These are phyloP conservation scores for Chrysocyon brachyurus DNA, from an alignment of 2,797 vertebrate species.

Conservation along the genomic window DNA sequence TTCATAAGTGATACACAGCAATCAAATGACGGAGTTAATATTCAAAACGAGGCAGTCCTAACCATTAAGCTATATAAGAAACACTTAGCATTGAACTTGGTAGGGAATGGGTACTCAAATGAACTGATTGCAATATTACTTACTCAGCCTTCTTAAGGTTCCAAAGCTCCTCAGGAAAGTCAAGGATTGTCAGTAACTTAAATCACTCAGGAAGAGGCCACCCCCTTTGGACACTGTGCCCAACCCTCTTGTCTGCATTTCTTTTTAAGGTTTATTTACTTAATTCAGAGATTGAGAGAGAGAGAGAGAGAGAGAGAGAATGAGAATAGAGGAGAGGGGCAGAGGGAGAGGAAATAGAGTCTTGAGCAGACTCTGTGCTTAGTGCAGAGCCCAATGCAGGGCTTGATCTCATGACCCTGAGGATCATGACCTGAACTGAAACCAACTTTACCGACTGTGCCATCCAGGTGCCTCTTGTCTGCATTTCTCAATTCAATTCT, in stretches of 20 bases:
- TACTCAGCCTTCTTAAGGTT: conserved; percentile 8
- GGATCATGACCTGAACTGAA: background rate
- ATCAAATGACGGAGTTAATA: conserved; percentile 51
- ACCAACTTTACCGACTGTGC: background rate
- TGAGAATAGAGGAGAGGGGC: no score
- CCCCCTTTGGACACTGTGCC: background rate
- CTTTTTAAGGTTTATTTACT: background rate
- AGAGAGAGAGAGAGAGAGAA: no score
- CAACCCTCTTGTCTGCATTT: conserved; percentile 6
- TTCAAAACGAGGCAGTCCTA: conserved; percentile 27
- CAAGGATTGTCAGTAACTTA: background rate
- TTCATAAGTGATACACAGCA: background rate
- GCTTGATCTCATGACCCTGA: background rate
- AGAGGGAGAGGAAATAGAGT: background rate
- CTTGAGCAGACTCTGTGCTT: background rate
- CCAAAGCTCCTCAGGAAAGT: conserved; percentile 28
- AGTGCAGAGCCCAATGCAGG: no score
- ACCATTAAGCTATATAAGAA: conserved; percentile 36
- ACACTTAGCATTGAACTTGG: background rate
- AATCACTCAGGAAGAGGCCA: background rate
- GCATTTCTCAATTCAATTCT: conserved; percentile 42
- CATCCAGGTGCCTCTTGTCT: background rate
- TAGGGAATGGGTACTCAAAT: background rate
- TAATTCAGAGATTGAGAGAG: background rate
- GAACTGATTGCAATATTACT: conserved; percentile 31